Evolutionary conservation across 1,140 invertebrate species (phyloP).

Genomic region (Drosophila littoralis): DNA sequence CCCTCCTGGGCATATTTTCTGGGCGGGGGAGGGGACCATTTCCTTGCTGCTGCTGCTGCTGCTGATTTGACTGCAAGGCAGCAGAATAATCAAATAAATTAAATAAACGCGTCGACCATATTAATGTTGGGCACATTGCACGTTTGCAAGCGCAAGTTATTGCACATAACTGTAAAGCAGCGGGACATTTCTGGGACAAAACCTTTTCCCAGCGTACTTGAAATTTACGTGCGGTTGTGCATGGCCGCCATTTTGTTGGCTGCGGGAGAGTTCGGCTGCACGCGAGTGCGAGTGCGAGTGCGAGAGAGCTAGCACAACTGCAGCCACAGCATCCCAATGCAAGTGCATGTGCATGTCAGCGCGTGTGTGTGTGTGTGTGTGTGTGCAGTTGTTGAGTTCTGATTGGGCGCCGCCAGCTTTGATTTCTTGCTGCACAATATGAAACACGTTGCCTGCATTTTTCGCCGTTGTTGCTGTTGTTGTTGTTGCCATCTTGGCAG

Average conservation of each 20-base stretch:
- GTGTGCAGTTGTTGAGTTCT: conserved; percentile 16
- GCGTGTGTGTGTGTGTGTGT: conserved; percentile 9
- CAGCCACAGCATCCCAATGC: conserved; percentile 31
- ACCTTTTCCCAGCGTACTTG: conserved; percentile 1
- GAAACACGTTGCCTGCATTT: conserved; percentile 11
- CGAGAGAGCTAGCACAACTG: conserved; percentile 12
- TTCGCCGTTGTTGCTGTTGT: neutral
- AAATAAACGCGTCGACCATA: conserved; percentile 9
- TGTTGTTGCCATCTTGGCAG: neutral
- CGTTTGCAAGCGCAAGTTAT: conserved; percentile 25
- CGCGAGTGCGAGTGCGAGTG: neutral
- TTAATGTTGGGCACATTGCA: conserved; percentile 15
- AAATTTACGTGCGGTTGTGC: conserved; percentile 2
- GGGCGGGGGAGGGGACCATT: neutral
- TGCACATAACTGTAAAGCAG: conserved; percentile 32
- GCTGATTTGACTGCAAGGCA: conserved; percentile 25
- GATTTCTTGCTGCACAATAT: conserved; percentile 16
- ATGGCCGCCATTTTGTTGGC: conserved; percentile 32
- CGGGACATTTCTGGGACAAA: conserved; percentile 1
- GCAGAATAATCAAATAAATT: conserved; percentile 38
- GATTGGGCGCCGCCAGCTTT: conserved; percentile 28
- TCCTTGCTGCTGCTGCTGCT: neutral
- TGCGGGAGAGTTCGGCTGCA: neutral
- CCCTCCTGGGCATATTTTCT: neutral
- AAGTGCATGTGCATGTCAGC: neutral